These are phyloP conservation scores for Drosophila mimetica DNA, from an alignment of 2,888 invertebrate genomes.

Conservation along the genomic window DNA sequence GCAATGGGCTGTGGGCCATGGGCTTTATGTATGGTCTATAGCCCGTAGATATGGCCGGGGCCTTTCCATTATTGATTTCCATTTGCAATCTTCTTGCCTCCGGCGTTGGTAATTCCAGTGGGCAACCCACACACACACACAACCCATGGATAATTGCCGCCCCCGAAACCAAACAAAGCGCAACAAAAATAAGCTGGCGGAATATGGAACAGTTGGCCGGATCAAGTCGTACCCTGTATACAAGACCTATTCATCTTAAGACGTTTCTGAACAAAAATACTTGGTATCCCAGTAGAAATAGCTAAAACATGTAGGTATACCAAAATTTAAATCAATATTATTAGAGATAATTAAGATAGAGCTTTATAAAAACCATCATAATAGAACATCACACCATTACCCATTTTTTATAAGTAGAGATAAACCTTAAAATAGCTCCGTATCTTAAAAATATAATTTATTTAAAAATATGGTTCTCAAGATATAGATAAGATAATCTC, in stretches of 20 bases:
- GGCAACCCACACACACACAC: constrained; percentile 14
- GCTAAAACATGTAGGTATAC: neutral
- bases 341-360: no score
- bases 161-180: constrained; percentile 32
- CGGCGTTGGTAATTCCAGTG: constrained; percentile 38
- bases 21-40: neutral
- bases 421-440: neutral
- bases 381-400: no score
- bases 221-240: constrained; percentile 11
- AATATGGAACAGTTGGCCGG: constrained; percentile 9
- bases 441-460: neutral
- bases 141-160: constrained; percentile 33
- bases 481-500: neutral
- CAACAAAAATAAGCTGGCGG: neutral
- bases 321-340: neutral
- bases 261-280: neutral
- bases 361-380: no score
- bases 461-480: neutral
- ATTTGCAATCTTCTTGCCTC: constrained; percentile 51
- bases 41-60: constrained; percentile 37
- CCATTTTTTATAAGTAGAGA: neutral
- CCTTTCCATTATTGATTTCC: constrained; percentile 71
- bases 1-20: neutral
- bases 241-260: neutral
- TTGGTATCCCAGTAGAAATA: neutral